Percentiles rank a stretch among this genome's conserved stretches.
Evolutionary conservation across 1,140 invertebrate genomes (phyloP).

Genomic region (Propsilocerus akamusi): DNA sequence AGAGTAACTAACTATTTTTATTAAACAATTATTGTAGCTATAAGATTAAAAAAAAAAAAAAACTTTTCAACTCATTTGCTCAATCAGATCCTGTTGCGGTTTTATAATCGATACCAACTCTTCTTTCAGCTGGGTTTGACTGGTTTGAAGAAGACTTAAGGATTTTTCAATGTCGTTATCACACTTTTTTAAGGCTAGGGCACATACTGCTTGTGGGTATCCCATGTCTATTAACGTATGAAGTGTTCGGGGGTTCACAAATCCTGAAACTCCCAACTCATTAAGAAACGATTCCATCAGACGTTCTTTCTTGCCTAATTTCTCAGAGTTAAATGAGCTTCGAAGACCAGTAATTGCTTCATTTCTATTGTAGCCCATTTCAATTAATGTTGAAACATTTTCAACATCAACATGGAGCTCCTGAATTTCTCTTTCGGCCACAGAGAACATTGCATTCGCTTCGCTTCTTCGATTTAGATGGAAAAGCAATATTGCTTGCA

Average conservation of each 20-base stretch:
- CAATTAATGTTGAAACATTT: conserved; percentile 30
- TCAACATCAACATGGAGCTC: conserved; percentile 39
- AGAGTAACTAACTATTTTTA: background rate
- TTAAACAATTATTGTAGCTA: background rate
- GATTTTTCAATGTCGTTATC: conserved; percentile 48
- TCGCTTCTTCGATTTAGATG: conserved; percentile 45
- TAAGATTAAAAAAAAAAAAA: background rate
- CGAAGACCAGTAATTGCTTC: conserved; percentile 46
- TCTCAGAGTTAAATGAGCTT: conserved; percentile 26
- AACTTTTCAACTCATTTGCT: background rate
- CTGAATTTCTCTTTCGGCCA: conserved; percentile 37
- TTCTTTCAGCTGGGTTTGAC: conserved; percentile 25
- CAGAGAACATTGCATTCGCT: conserved; percentile 33
- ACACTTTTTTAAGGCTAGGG: conserved; percentile 34
- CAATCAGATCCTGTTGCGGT: conserved; percentile 6
- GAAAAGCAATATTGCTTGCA: conserved; percentile 58
- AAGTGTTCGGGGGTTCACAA: conserved; percentile 24
- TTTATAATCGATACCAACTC: conserved; percentile 8
- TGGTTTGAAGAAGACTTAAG: conserved; percentile 39
- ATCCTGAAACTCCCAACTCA: conserved; percentile 8
- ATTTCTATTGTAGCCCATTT: conserved; percentile 36
- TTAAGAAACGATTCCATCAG: conserved; percentile 23
- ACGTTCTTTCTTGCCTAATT: conserved; percentile 28
- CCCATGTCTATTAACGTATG: conserved; percentile 46
- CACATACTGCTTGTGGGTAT: conserved; percentile 31